Base-by-base conservation (phyloP, 2,113 vertebrate species). In the Gnathonemus longibarbis region DNA sequence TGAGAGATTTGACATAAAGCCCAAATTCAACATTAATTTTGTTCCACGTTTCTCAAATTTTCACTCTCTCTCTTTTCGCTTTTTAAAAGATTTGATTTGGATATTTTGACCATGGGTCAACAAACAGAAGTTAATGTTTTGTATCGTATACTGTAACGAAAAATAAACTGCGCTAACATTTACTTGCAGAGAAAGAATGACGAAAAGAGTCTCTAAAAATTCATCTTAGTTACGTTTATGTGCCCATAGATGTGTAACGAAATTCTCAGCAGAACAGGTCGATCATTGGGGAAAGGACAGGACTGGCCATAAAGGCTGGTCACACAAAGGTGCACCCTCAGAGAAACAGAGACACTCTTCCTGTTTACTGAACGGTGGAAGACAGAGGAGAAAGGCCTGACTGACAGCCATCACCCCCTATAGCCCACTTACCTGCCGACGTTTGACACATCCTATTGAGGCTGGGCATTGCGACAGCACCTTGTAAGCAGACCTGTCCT, bases 401-500 rank as follows among this genome's bases (percentile, higher is more conserved):
- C 24, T 84, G 83, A 84, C 83, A 84, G 19, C 2, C 53, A 49
- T 52, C 49, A 21, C 49, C 27, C 31, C 27, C 27, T 27, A 17
- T 21, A 13, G 13, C 15, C 13, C 86, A 56, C 45, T 53, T 53
- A 56, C 86, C 50, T 56, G 86, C 27, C 8, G 62, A 83, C 87
- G 85, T 53, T 87, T 74, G 70, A 66, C 91, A 90, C 50, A 7
- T 84, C 15, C 89, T 48, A 39, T 89, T 87, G 24, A 80, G n/a
- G 87, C 27, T 58, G 87, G 52, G 19, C 7, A 19, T 35, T 66
- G 35, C 24, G 39, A 86, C 83, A 90, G 80, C 70, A 4, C 42
- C 74, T 39, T 77, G 91, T 35, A 92, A 93, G 93, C 94, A 24
- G 17, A 11, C 53, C 39, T 50, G 49, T 62, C 88, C 89, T 77